Base-by-base conservation (phyloP, 1,140 invertebrate genomes). In the Popillia japonica region DNA sequence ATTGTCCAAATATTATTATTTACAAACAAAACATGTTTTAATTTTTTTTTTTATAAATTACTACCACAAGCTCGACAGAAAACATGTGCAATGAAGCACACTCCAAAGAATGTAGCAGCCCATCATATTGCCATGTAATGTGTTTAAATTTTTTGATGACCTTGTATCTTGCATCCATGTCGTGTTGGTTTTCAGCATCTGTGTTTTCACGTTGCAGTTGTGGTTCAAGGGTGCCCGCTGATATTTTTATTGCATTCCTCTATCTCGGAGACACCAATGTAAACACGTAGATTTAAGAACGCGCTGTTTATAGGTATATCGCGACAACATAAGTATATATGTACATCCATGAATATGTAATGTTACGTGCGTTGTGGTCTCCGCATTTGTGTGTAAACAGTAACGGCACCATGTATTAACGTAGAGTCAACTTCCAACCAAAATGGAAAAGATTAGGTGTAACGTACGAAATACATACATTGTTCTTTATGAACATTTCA, bases 181-280 rank as follows among this genome's bases (percentile, higher is more conserved):
- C 17, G 11, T 61, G 11, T n/a, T 8, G 8, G 59, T 20, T n/a
- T n/a, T n/a, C 59, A 20, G 8, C 59, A 22, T 61, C 59, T 44
- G 2, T 44, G 59, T 22, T 17, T 48, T 17, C 10, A 48, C 44
- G 10, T 48, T 2, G 44, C 44, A 10, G 44, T 17, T 48, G 44
- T 48, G 44, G 59, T 61, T 61, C 17, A 61, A 17, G 17, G 44
- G 44, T 48, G 44, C 6, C 10, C 17, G 59, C n/a, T 17, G 59
- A 61, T 61, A 61, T 61, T 61, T 20, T 61, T 61, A 20, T 61
- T 17, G 59, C 59, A 61, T 61, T 61, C 14, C 59, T 2, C 20
- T 61, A 61, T 61, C 59, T 61, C 59, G 11, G 17, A 61, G 59
- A 20, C 59, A 61, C 59, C 59, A 48, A 48, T 48, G 59, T 61